These are phyloP conservation scores for Botrylloides violaceus DNA, from an alignment of 23 tunicate genomes.

Conservation along the genomic window DNA sequence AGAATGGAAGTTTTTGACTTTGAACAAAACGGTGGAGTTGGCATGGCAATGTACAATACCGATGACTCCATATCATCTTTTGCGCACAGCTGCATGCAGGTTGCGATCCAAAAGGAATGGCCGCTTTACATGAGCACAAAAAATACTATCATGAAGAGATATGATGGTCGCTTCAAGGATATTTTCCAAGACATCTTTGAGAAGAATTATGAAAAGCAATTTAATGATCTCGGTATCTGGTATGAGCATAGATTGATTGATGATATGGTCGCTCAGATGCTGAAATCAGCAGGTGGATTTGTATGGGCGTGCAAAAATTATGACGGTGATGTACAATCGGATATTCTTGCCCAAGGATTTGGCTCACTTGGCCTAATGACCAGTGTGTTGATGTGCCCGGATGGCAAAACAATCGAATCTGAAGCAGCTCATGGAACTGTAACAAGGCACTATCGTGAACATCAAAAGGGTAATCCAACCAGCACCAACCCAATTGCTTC, in stretches of 20 bases:
- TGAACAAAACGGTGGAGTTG: slow-evolving; percentile 89
- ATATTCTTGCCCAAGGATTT: slow-evolving; percentile 97
- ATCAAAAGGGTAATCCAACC: slow-evolving; percentile 98
- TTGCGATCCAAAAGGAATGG: slow-evolving; percentile 90
- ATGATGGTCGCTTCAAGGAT: slow-evolving; percentile 98
- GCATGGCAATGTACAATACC: slow-evolving; percentile 99
- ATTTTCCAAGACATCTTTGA: slow-evolving; percentile 94
- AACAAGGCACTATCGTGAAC: slow-evolving; percentile 89
- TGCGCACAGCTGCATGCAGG: slow-evolving; percentile 98
- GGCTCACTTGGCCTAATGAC: slow-evolving; percentile 95
- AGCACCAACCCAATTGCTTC: slow-evolving; percentile 98
- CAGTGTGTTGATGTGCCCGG: slow-evolving; percentile 83
- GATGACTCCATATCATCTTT: slow-evolving; percentile 92
- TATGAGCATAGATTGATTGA: slow-evolving; percentile 96
- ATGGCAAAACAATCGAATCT: slow-evolving; percentile 94
- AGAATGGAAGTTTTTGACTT: slow-evolving; percentile 94
- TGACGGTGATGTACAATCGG: slow-evolving; percentile 99
- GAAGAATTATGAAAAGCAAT: slow-evolving; percentile 90
- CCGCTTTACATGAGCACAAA: slow-evolving; percentile 99
- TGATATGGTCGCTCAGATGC: slow-evolving; percentile 98
- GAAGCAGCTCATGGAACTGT: slow-evolving; percentile 98
- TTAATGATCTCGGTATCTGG: slow-evolving; percentile 91
- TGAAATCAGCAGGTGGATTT: slow-evolving; percentile 95
- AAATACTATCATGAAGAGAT: slow-evolving; percentile 97
- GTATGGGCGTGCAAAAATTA: slow-evolving; percentile 99